Evolutionary conservation across 2,888 invertebrate species (phyloP).

Genomic region (Macroteleia sp.): DNA sequence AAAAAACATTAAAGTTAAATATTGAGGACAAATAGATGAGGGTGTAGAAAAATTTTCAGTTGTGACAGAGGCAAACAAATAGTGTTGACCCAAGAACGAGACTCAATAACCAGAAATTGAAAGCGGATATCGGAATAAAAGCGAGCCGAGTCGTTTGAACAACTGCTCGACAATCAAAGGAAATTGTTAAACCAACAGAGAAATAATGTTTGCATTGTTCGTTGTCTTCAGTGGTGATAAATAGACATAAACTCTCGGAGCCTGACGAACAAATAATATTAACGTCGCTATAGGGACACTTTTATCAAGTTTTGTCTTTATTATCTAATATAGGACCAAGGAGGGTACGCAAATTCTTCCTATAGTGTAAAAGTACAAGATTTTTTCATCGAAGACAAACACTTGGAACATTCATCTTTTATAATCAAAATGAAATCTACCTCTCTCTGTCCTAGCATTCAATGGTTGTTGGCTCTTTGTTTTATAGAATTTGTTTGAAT

Average conservation of each 20-base stretch:
- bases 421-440: too few relatives aligned
- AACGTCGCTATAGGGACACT: too few relatives aligned
- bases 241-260: constrained; percentile 28
- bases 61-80: constrained; percentile 32
- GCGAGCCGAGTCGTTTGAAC: constrained; percentile 35
- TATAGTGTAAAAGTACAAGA: too few relatives aligned
- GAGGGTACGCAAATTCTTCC: too few relatives aligned
- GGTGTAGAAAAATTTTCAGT: constrained; percentile 27
- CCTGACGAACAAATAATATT: constrained; percentile 12
- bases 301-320: too few relatives aligned
- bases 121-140: constrained; percentile 47
- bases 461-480: too few relatives aligned
- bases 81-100: constrained; percentile 34
- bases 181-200: constrained; percentile 42
- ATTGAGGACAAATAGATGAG: constrained; percentile 13
- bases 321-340: too few relatives aligned
- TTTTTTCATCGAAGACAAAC: too few relatives aligned
- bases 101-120: constrained; percentile 46
- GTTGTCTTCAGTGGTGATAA: constrained; percentile 30
- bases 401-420: too few relatives aligned
- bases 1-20: constrained; percentile 12
- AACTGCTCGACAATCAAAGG: constrained; percentile 41
- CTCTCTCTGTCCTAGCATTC: too few relatives aligned
- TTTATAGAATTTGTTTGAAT: too few relatives aligned
- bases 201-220: constrained; percentile 33